phyloP scores from a whole-genome alignment of 2,888 invertebrate species.

The Limnephilus lunatus region DNA sequence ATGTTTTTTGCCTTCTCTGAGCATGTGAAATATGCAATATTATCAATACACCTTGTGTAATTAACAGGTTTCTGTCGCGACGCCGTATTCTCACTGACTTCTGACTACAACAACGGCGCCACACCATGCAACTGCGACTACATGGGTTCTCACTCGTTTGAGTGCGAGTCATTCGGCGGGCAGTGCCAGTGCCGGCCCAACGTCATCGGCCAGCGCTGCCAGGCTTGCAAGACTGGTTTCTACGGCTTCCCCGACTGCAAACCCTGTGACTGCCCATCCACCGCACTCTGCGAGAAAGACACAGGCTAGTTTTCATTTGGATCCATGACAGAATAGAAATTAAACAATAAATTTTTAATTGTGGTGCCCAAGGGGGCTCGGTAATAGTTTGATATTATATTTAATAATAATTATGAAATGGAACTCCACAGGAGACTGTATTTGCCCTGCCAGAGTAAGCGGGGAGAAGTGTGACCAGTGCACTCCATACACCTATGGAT shows the following conservation, averaged over 20 bases:
- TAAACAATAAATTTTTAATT: constrained; percentile 6
- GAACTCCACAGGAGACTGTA: constrained; percentile 82
- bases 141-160: constrained; percentile 88
- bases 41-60: neutral
- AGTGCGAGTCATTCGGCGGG: constrained; percentile 96
- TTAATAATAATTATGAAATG: neutral
- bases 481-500: constrained; percentile 92
- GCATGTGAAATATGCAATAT: neutral
- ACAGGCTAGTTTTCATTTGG: constrained; percentile 72
- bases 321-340: neutral
- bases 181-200: constrained; percentile 95
- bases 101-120: constrained; percentile 96
- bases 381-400: constrained; percentile 8
- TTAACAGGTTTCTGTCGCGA: constrained; percentile 89
- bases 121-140: constrained; percentile 92
- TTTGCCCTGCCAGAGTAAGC: constrained; percentile 93
- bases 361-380: neutral
- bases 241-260: constrained; percentile 97
- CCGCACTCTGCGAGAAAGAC: constrained; percentile 87
- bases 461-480: constrained; percentile 95
- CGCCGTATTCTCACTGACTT: constrained; percentile 94
- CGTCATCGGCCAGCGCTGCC: constrained; percentile 94
- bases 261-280: constrained; percentile 90
- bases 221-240: constrained; percentile 92
- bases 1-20: neutral